Base-by-base conservation (phyloP, 1,140 invertebrate species). In the Apis laboriosa region DNA sequence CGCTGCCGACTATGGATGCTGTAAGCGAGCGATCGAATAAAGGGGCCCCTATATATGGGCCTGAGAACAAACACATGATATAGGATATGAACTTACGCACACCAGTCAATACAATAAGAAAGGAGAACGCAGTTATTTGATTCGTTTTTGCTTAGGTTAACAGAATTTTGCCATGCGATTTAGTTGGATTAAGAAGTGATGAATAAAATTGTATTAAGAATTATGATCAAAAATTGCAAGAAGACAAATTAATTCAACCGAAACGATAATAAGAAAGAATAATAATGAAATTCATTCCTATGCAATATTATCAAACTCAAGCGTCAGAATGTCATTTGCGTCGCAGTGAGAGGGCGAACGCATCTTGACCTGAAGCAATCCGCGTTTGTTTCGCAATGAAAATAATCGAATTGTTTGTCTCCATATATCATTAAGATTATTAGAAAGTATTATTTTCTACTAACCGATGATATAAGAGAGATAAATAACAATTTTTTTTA, bases 21-120 rank as follows among this genome's bases (percentile, higher is more conserved):
- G 84, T 91, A 90, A 90, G 83, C 63, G 66, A 13, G 80, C 78
- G 77, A 43, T 58, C 24, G 80, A 51, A 72, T 67, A 74, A 83
- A 72, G 68, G 66, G 74, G 83, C 68, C 72, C 63, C 85, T 88
- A 88, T 92, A 91, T 92, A 92, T 88, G 87, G 84, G 77, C 61
- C 79, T 63, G 53, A 55, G 43, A 13, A 19, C 55, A 53, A n/a
- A 56, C 28, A 67, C 71, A 49, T 55, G n/a, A 51, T 60, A 51
- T 60, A 34, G 49, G 60, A 24, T 24, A 24, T 43, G 19, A 17
- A 58, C 49, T n/a, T 58, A 76, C 49, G 43, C 51, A 58, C 63
- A 43, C 49, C 0, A n/a, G 9, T 21, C 49, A 67, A 5, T 55
- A 21, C 15, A 34, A 51, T 0, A 34, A 15, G 70, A 19, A 9